A percentile compares a stretch with the other conserved stretches of the same genome.
phyloP scores from a whole-genome alignment of 2,888 invertebrate genomes.

The Rhorus exstirpatorius region DNA sequence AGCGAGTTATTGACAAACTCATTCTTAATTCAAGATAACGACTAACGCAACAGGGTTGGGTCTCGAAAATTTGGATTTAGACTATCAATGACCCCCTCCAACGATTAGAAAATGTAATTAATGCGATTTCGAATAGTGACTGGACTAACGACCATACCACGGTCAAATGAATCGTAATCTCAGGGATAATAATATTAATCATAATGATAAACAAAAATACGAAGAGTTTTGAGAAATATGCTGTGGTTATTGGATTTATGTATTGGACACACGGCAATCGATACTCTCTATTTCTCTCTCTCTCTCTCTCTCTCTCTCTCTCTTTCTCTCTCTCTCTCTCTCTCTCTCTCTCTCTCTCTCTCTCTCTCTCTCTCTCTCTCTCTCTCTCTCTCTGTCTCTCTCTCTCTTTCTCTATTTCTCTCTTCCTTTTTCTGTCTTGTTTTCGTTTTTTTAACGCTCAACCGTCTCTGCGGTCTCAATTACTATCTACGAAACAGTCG shows the following conservation, averaged over 20 bases:
- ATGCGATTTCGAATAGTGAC: neutral
- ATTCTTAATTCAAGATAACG: too few relatives aligned
- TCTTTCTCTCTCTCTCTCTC: neutral
- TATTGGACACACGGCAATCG: neutral
- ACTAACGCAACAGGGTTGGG: too few relatives aligned
- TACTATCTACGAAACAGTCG: neutral
- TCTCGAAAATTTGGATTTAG: too few relatives aligned
- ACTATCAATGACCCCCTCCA: too few relatives aligned
- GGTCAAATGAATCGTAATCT: neutral
- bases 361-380: neutral
- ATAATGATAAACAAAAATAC: too few relatives aligned
- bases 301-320: neutral
- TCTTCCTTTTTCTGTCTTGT: neutral
- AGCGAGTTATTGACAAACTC: neutral
- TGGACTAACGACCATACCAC: too few relatives aligned
- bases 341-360: neutral
- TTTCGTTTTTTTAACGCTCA: too few relatives aligned
- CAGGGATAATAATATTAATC: neutral
- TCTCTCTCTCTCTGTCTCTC: neutral
- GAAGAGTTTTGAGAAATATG: too few relatives aligned
- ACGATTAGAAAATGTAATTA: too few relatives aligned
- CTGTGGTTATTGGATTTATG: neutral
- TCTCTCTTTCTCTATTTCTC: neutral
- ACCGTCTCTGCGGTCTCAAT: too few relatives aligned
- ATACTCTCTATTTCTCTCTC: conserved; percentile 15